Percentiles rank a stretch among this genome's conserved stretches.
Evolutionary conservation across 2,797 vertebrate species (phyloP).

Genomic region (Sphaeramia orbicularis): DNA sequence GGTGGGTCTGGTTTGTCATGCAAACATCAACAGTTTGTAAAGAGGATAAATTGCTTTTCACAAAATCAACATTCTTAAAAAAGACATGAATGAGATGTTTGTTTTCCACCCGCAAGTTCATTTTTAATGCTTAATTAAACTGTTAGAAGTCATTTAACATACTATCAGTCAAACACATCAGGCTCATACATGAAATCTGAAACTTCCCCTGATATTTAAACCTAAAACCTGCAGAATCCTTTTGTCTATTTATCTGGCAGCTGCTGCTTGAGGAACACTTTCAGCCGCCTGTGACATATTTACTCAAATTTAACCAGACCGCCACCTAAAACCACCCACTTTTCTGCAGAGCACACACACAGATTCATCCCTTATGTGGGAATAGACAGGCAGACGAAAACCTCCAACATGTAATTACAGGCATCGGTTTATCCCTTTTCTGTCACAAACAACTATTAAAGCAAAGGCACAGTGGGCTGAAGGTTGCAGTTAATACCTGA

Average conservation of each 20-base stretch:
- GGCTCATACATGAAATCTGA: no score
- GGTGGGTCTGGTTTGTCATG: background rate
- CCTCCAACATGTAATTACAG: conserved; percentile 12
- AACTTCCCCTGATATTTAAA: conserved; percentile 13
- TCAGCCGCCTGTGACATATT: conserved; percentile 43
- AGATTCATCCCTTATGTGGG: background rate
- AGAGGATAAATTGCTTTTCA: background rate
- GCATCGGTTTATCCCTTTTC: conserved; percentile 7
- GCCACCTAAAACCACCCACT: background rate
- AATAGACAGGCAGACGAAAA: background rate
- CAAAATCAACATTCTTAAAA: background rate
- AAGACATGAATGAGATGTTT: background rate
- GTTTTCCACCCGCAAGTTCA: background rate
- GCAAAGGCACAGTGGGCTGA: background rate
- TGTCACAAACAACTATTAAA: conserved; percentile 21
- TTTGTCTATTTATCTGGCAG: conserved; percentile 20
- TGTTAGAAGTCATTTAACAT: background rate
- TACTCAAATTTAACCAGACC: conserved; percentile 31
- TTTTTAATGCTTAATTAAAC: background rate
- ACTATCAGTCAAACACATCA: background rate
- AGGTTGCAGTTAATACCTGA: background rate
- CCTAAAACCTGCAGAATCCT: background rate
- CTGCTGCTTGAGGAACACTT: conserved; percentile 31
- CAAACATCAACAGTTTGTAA: conserved; percentile 3
- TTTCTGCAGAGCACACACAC: background rate